phyloP scores from a whole-genome alignment of 2,797 vertebrate genomes.

The Novumbra hubbsi region DNA sequence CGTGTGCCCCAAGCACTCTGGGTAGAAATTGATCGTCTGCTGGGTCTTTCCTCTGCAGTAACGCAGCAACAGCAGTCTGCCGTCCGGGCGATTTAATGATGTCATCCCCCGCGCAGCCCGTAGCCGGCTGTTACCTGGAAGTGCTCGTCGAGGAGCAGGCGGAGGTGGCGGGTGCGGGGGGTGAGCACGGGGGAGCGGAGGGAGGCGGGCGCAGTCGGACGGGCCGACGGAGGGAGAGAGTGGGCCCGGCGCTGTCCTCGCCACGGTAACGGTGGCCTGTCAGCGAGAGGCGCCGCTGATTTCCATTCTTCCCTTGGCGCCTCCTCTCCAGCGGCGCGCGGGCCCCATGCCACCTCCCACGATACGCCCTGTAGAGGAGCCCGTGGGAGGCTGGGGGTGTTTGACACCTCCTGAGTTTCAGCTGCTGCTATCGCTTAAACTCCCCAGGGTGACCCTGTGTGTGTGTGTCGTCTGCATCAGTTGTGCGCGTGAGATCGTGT shows the following conservation, averaged over 20 bases:
- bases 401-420: not conserved
- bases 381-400: not conserved
- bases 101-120: not conserved
- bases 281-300: not conserved
- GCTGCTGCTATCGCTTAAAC: not conserved
- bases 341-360: not conserved
- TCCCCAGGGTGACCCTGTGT: not conserved
- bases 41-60: not conserved
- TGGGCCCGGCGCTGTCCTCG: not conserved
- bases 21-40: slow-evolving; percentile 1
- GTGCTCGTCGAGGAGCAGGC: not conserved
- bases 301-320: not conserved
- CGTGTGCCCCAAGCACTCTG: slow-evolving; percentile 28
- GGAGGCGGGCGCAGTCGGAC: not conserved
- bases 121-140: not conserved
- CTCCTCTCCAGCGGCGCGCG: not conserved
- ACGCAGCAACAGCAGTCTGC: not conserved
- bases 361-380: not conserved
- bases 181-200: too few relatives aligned
- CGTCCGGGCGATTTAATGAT: not conserved
- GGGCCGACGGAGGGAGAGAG: not conserved
- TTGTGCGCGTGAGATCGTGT: slow-evolving; percentile 1
- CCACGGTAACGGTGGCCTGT: not conserved
- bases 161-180: too few relatives aligned
- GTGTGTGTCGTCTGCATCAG: not conserved